Conservation (phyloP, 2,888 invertebrate genomes). For the Diplazon laetatorius region DNA sequence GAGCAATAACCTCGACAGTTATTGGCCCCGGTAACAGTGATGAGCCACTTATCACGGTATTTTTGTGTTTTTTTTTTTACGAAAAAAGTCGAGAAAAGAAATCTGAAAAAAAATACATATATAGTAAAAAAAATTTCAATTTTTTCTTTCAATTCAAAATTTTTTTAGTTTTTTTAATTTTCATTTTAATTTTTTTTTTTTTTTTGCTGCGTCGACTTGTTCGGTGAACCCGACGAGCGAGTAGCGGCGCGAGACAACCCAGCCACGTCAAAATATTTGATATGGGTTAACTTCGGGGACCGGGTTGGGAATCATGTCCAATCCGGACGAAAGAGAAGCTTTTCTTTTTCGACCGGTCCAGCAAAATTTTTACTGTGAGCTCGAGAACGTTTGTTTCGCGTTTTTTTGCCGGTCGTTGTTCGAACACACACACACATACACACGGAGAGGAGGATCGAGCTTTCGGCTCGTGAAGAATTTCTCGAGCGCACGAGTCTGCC, state of each 20-base stretch:
- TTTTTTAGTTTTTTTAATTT: no score
- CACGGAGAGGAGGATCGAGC: constrained; percentile 22
- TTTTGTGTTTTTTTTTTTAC: no score
- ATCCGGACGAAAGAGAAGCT: constrained; percentile 27
- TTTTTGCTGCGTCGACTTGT: constrained; percentile 13
- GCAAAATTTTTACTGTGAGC: constrained; percentile 4
- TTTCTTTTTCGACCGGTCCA: neutral
- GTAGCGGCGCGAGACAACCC: constrained; percentile 36
- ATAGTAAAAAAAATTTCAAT: no score
- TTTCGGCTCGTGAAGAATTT: constrained; percentile 31
- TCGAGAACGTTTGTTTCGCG: neutral
- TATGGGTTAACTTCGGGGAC: constrained; percentile 68
- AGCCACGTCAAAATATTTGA: constrained; percentile 74
- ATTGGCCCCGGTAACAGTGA: neutral
- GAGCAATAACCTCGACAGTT: neutral
- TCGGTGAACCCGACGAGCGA: constrained; percentile 27
- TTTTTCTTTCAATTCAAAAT: no score
- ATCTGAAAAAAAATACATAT: no score
- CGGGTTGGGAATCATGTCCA: no score
- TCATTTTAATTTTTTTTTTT: no score
- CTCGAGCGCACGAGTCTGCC: neutral
- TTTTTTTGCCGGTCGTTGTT: no score
- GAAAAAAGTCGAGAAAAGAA: no score
- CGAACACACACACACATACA: no score
- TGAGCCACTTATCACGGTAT: constrained; percentile 13